phyloP scores from a whole-genome alignment of 2,888 invertebrate genomes.

The Falcaria lacertinaria region DNA sequence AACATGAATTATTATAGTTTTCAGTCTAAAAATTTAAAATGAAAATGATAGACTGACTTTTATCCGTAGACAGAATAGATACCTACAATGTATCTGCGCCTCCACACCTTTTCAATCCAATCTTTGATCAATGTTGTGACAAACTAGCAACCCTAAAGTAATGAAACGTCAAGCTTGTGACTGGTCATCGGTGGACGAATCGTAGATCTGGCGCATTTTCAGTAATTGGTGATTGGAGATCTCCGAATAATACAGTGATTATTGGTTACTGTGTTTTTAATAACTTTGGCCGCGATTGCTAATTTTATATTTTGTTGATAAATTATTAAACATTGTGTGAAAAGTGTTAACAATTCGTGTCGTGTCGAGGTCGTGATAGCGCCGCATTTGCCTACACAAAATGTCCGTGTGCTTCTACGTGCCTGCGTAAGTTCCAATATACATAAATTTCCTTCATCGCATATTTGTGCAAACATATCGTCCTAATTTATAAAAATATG shows the following conservation, averaged over 20 bases:
- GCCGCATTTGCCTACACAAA: conserved; percentile 50
- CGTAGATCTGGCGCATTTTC: conserved; percentile 76
- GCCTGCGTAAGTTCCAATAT: conserved; percentile 82
- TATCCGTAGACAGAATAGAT: no score
- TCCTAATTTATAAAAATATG: no score
- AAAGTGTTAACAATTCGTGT: conserved; percentile 23
- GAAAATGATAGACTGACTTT: no score
- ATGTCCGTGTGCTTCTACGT: conserved; percentile 86
- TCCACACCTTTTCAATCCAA: no score
- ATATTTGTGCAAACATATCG: no score
- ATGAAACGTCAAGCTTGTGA: conserved; percentile 73
- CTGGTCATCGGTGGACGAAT: conserved; percentile 79
- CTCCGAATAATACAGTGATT: conserved; percentile 74
- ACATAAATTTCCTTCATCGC: conserved; percentile 18
- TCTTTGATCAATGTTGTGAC: neutral
- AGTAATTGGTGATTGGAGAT: conserved; percentile 80
- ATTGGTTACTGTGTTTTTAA: conserved; percentile 71
- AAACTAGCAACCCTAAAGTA: conserved; percentile 44
- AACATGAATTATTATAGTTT: no score
- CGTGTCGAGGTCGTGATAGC: conserved; percentile 36
- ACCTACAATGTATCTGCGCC: no score
- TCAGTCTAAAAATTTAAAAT: no score
- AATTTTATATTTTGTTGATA: conserved; percentile 42
- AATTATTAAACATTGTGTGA: conserved; percentile 32
- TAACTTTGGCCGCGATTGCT: conserved; percentile 64